Evolutionary conservation across 2,797 vertebrate genomes (phyloP).

Genomic region (Pangasius djambal): DNA sequence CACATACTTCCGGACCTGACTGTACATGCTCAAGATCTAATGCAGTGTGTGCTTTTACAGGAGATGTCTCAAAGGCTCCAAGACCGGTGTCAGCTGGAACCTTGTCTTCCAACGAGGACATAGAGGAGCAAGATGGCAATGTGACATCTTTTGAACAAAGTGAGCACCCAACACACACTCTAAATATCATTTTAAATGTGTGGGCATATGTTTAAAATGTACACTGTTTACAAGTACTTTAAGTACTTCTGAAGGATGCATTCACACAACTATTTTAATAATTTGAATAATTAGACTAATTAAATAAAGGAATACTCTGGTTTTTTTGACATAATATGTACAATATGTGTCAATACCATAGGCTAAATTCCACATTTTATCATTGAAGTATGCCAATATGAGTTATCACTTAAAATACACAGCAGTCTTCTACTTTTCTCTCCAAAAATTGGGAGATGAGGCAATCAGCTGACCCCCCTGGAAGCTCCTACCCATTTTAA

Average conservation of each 20-base stretch:
- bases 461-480: neutral
- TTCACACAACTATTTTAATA: neutral
- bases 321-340: neutral
- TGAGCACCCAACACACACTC: slow-evolving; percentile 59
- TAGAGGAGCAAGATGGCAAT: slow-evolving; percentile 78
- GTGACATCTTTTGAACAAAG: slow-evolving; percentile 81
- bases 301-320: neutral
- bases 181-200: neutral
- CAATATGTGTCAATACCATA: neutral
- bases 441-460: neutral
- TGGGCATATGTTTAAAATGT: neutral
- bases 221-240: neutral
- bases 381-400: neutral
- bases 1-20: too few relatives aligned
- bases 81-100: slow-evolving; percentile 83
- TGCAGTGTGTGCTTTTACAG: slow-evolving; percentile 64
- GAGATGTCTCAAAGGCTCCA: slow-evolving; percentile 80
- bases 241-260: neutral
- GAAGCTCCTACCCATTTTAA: neutral
- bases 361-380: neutral
- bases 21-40: neutral
- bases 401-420: neutral
- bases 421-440: neutral
- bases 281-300: neutral
- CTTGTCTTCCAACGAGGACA: slow-evolving; percentile 83